These are phyloP conservation scores for Actenoides lindsayi DNA, from an alignment of 2,113 vertebrate genomes.

Conservation along the genomic window DNA sequence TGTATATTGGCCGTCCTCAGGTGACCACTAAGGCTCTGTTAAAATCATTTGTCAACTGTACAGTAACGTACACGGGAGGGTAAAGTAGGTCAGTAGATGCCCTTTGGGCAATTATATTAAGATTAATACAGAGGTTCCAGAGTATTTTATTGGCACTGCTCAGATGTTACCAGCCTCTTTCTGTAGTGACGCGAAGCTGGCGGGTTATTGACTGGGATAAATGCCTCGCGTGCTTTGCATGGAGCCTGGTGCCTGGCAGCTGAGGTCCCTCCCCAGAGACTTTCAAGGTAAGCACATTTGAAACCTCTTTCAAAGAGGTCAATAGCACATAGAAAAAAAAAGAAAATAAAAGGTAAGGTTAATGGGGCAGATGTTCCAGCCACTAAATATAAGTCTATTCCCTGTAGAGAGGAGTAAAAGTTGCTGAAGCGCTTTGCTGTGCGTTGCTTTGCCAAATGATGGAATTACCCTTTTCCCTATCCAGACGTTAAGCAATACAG, in stretches of 20 bases:
- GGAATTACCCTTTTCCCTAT: constrained; percentile 3
- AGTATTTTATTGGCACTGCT: not conserved
- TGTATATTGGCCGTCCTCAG: not conserved
- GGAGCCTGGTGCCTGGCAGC: not conserved
- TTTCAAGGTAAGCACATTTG: not conserved
- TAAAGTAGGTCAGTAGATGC: not conserved
- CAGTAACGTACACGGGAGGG: not conserved
- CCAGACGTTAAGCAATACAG: not conserved
- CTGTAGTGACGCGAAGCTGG: not conserved
- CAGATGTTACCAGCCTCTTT: not conserved
- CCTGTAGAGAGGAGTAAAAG: not conserved
- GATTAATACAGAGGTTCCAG: not conserved
- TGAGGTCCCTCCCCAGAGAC: not conserved
- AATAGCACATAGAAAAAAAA: not conserved
- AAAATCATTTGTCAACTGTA: not conserved
- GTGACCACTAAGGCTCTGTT: not conserved
- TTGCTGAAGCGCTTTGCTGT: not conserved
- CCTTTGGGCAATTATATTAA: constrained; percentile 15
- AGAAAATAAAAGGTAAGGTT: not conserved
- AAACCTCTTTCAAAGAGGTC: not conserved
- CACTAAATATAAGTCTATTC: not conserved
- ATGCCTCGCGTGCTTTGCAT: not conserved
- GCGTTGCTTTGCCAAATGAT: not conserved
- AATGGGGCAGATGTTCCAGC: constrained; percentile 20
- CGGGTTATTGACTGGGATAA: not conserved